Conservation (phyloP, 2,888 invertebrate genomes). For the Ctenicera cuprea region DNA sequence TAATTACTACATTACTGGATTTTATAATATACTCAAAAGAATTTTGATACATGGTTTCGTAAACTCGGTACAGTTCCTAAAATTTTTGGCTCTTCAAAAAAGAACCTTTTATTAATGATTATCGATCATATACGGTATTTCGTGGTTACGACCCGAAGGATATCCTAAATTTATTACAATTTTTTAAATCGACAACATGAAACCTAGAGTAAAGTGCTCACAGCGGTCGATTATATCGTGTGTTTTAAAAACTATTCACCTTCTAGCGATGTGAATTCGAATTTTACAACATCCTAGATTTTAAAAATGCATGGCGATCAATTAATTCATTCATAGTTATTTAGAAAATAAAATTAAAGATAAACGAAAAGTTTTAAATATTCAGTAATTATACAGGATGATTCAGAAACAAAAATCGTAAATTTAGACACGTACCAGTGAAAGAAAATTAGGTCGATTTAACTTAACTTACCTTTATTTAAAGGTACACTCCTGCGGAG, state of each 20-base stretch:
- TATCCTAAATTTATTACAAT: slow-evolving; percentile 20
- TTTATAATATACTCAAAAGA: background rate
- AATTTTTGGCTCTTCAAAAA: background rate
- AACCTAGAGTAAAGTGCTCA: slow-evolving; percentile 13
- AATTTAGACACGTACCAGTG: too few relatives aligned
- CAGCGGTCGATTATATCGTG: background rate
- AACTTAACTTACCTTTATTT: too few relatives aligned
- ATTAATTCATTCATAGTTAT: too few relatives aligned
- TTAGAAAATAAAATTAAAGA: too few relatives aligned
- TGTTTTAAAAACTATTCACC: background rate
- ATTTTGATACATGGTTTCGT: background rate
- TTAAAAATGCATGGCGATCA: too few relatives aligned
- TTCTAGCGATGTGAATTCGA: slow-evolving; percentile 7
- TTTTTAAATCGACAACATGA: slow-evolving; percentile 27
- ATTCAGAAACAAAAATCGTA: too few relatives aligned
- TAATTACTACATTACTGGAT: slow-evolving; percentile 19
- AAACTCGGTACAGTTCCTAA: background rate
- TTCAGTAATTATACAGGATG: too few relatives aligned
- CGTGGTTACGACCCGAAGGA: background rate
- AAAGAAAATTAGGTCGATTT: too few relatives aligned
- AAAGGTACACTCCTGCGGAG: too few relatives aligned
- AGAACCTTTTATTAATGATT: slow-evolving; percentile 22
- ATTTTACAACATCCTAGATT: background rate
- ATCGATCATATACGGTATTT: slow-evolving; percentile 19
- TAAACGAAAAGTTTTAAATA: too few relatives aligned